phyloP scores from a whole-genome alignment of 2,113 vertebrate genomes.

The Polyodon spathula region DNA sequence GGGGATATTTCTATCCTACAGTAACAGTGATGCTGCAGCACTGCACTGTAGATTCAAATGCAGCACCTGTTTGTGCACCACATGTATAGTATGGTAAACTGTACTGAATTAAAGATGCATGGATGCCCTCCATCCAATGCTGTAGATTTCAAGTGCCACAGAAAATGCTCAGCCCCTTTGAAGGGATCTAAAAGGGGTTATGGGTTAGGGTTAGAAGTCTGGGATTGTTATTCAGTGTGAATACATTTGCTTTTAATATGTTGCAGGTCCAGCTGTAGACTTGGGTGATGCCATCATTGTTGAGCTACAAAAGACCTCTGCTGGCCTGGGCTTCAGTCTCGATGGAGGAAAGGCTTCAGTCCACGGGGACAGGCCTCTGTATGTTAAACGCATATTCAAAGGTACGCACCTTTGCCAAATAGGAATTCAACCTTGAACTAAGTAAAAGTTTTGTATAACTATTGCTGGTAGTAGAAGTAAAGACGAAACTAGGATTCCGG shows the following conservation, averaged over 20 bases:
- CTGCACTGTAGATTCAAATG: too few species aligned
- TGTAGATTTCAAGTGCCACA: neutral
- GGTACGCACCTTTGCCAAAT: conserved; percentile 45
- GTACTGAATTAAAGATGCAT: too few species aligned
- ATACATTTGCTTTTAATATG: neutral
- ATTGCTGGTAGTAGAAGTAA: too few species aligned
- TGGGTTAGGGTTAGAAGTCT: too few species aligned
- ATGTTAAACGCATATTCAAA: conserved; percentile 80
- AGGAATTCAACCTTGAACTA: neutral
- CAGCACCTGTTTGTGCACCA: neutral
- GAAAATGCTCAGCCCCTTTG: too few species aligned
- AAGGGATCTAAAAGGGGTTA: too few species aligned
- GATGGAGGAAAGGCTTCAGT: conserved; percentile 74
- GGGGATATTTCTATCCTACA: too few species aligned
- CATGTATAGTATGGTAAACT: neutral
- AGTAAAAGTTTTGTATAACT: too few species aligned
- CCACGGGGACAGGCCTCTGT: conserved; percentile 68
- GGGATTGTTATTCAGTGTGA: too few species aligned
- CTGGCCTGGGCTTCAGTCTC: conserved; percentile 81
- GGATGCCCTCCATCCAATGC: neutral
- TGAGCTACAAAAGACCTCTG: conserved; percentile 78
- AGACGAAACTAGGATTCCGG: too few species aligned
- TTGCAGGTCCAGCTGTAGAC: conserved; percentile 46
- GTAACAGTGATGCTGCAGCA: too few species aligned
- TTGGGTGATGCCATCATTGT: conserved; percentile 57